Evolutionary conservation across 2,888 invertebrate species (phyloP).

Genomic region (Euplagia quadripunctaria): DNA sequence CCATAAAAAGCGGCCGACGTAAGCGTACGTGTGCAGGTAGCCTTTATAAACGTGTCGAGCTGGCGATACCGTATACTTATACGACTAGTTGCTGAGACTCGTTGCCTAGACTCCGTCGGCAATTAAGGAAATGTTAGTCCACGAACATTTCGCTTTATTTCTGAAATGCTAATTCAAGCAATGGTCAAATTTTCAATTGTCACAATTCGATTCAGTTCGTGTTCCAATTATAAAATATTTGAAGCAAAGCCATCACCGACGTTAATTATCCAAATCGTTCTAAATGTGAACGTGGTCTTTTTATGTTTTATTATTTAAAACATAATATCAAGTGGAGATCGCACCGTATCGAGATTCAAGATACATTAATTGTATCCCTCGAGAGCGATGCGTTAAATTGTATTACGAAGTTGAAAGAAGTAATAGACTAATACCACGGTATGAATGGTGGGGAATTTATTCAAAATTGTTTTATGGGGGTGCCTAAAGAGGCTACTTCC

Average conservation of each 20-base stretch:
- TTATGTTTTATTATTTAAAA: slow-evolving; percentile 56
- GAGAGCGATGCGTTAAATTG: slow-evolving; percentile 78
- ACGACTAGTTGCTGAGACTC: slow-evolving; percentile 56
- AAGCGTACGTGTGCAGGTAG: slow-evolving; percentile 84
- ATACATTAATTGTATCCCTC: slow-evolving; percentile 64
- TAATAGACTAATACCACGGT: slow-evolving; percentile 72
- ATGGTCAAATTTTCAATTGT: slow-evolving; percentile 27
- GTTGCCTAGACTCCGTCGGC: slow-evolving; percentile 57
- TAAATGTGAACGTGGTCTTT: slow-evolving; percentile 57
- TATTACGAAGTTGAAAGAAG: slow-evolving; percentile 73
- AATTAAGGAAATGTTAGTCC: slow-evolving; percentile 66
- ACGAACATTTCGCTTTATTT: slow-evolving; percentile 56
- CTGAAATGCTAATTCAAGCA: slow-evolving; percentile 49
- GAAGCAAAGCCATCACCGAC: slow-evolving; percentile 35
- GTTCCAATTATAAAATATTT: slow-evolving; percentile 51
- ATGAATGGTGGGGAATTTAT: slow-evolving; percentile 76
- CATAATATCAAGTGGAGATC: slow-evolving; percentile 60
- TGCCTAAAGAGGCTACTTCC: slow-evolving; percentile 78
- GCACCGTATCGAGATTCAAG: slow-evolving; percentile 63
- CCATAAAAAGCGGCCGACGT: slow-evolving; percentile 85
- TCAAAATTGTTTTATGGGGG: slow-evolving; percentile 85
- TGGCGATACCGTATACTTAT: slow-evolving; percentile 72
- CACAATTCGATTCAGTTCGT: slow-evolving; percentile 45
- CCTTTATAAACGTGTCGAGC: slow-evolving; percentile 77
- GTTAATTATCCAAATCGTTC: slow-evolving; percentile 55